Percentiles rank a stretch among this genome's conserved stretches.
phyloP scores from a whole-genome alignment of 2,888 invertebrate genomes.

The Nemapogon koenigi region DNA sequence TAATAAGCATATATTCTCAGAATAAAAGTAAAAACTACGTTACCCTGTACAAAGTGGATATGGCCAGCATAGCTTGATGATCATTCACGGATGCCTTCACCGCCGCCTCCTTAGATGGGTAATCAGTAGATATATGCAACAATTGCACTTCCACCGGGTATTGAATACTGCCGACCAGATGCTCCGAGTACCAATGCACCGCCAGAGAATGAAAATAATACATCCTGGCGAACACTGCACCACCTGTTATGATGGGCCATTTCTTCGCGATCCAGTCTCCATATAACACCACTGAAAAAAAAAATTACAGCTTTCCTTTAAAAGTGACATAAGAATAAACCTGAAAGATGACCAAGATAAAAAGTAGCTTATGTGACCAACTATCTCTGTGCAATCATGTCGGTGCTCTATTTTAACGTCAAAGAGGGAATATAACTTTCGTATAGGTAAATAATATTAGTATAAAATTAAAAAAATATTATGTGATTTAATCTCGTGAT shows the following conservation, averaged over 20 bases:
- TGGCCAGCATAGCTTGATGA: slow-evolving; percentile 33
- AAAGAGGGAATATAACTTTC: too few relatives aligned
- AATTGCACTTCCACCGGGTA: slow-evolving; percentile 42
- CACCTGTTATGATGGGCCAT: slow-evolving; percentile 35
- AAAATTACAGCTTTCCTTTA: too few relatives aligned
- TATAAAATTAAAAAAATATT: too few relatives aligned
- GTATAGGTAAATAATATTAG: too few relatives aligned
- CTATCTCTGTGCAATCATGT: too few relatives aligned
- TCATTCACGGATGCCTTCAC: slow-evolving; percentile 26
- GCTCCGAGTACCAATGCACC: slow-evolving; percentile 42
- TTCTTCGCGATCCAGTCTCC: slow-evolving; percentile 28
- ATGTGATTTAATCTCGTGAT: too few relatives aligned
- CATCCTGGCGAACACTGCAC: slow-evolving; percentile 38
- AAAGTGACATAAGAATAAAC: too few relatives aligned
- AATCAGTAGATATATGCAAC: slow-evolving; percentile 36
- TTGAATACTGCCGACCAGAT: slow-evolving; percentile 27
- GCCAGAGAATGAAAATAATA: slow-evolving; percentile 39
- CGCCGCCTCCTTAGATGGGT: slow-evolving; percentile 27
- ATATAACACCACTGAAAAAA: slow-evolving; percentile 27
- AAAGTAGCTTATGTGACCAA: too few relatives aligned
- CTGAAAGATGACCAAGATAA: too few relatives aligned
- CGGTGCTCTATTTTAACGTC: too few relatives aligned
- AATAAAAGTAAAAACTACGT: too few relatives aligned
- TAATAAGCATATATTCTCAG: too few relatives aligned
- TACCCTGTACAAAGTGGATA: slow-evolving; percentile 37